Evolutionary conservation across 2,888 invertebrate species (phyloP).

Genomic region (Erebia epiphron): DNA sequence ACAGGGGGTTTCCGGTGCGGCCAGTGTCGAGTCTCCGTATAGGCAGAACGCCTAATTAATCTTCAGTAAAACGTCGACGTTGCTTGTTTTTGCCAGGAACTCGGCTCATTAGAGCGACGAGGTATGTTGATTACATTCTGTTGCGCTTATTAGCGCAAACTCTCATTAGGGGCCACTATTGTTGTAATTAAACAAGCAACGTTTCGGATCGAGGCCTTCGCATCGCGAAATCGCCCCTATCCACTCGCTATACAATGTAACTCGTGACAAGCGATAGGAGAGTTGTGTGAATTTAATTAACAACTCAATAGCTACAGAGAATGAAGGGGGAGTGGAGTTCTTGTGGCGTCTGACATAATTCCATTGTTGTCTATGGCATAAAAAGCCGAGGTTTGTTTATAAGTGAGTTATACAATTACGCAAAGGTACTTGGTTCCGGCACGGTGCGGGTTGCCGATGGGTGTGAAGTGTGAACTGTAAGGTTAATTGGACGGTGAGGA

Average conservation of each 20-base stretch:
- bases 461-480: no score
- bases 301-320: slow-evolving; percentile 76
- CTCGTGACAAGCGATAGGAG: slow-evolving; percentile 49
- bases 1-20: slow-evolving; percentile 59
- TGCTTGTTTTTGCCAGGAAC: slow-evolving; percentile 79
- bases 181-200: slow-evolving; percentile 81
- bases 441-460: slow-evolving; percentile 47
- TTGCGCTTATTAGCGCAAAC: slow-evolving; percentile 82
- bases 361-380: slow-evolving; percentile 74
- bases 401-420: slow-evolving; percentile 79
- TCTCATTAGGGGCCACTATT: slow-evolving; percentile 82
- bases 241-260: slow-evolving; percentile 50
- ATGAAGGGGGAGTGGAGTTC: slow-evolving; percentile 70
- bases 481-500: slow-evolving; percentile 73
- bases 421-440: slow-evolving; percentile 58
- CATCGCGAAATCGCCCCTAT: slow-evolving; percentile 59
- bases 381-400: slow-evolving; percentile 76
- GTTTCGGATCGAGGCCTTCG: slow-evolving; percentile 55
- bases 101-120: slow-evolving; percentile 80
- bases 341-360: slow-evolving; percentile 75
- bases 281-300: slow-evolving; percentile 77
- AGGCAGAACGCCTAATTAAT: slow-evolving; percentile 78
- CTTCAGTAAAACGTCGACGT: slow-evolving; percentile 78
- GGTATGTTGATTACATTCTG: slow-evolving; percentile 83
- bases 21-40: slow-evolving; percentile 60